Base-by-base conservation (phyloP, 2,888 invertebrate species). In the Apotomis betuletana region DNA sequence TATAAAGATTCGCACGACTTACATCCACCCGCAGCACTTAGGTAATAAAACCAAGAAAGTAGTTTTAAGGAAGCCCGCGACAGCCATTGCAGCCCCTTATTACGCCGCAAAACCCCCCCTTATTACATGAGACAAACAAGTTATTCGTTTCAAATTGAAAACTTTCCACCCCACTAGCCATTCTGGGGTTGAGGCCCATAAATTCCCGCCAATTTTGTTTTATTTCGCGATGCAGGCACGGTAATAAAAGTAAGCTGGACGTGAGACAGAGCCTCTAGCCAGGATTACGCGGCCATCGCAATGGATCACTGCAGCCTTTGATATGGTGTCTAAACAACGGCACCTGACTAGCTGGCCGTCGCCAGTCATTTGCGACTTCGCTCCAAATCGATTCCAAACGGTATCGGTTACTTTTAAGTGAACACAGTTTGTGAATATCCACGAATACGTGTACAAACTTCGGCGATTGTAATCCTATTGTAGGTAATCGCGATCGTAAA, bases 91-190 rank as follows among this genome's bases (percentile, higher is more conserved):
- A 84, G 84, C 85, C 89, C 90, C 89, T 85, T 90, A 91, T 90
- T 89, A 90, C 90, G 81, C 85, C 77, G 83, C 89, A 90, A 92
- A 91, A 87, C 90, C 91, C 88, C 27, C 88, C 87, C 91, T 90
- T 93, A 92, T 91, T 91, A 91, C 90, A 82, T 84, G 82, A 88
- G 88, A 91, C 92, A 92, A 92, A 92, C 92, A 92, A 90, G 90
- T 92, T 91, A 92, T 92, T 90, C 91, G 91, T 92, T 92, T 92
- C 92, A 91, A 92, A 93, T 93, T 92, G 92, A 93, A 93, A 93
- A 92, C 90, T 93, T 91, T 91, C 90, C 90, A 88, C 92, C 91
- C 91, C 90, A 91, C 91, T 91, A 89, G 90, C 90, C 89, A 85
- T 87, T 85, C 82, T 85, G 86, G 86, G 90, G 86, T 88, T 87